Base-by-base conservation (phyloP, 2,113 vertebrate species). In the Ictidomys tridecemlineatus region DNA sequence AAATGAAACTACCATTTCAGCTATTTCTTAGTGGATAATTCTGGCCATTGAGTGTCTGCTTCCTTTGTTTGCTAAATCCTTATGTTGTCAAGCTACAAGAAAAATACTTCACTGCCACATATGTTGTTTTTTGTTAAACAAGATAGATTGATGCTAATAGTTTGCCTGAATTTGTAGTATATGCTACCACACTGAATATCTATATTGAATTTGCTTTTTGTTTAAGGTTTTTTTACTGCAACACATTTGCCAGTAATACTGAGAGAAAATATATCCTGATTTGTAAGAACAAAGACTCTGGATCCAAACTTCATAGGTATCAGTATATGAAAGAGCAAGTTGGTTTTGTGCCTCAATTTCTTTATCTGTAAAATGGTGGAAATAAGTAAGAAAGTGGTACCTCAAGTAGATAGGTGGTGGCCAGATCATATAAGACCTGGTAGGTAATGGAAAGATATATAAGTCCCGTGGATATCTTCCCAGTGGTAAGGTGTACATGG, bases 1-100 rank as follows among this genome's bases (percentile, higher is more conserved):
- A 92, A 96, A 86, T 58, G 56, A 96, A 96, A 80, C 61, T 34
- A n/a, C 89, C 37, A 91, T 34, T 53, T 97, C 94, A 96, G 92
- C 96, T 96, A 30, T 96, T 93, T 96, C 45, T 88, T 89, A 63
- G 16, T 85, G 61, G 48, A 2, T 95, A 80, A 56, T 92, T 96
- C 72, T 97, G 45, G 63, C 91, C 34, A 63, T 96, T 95, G 83
- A 93, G 12, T 83, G 14, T 76, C 67, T 83, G 0, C 53, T 91
- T 53, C 78, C 51, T 91, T 96, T 96, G 67, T 95, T 86, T 98
- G 67, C 51, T 95, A 67, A 94, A 92, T 96, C 70, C 42, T 16
- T 95, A 0, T 94, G 91, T 96, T 97, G 48, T 95, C 39, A 42
- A 74, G 48, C 74, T 63, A 83, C 32, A 76, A 61, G 28, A 85